Evolutionary conservation across 2,888 invertebrate species (phyloP), one percentile per base, ranked within the genome.

Genomic region (Dilophus febrilis): DNA sequence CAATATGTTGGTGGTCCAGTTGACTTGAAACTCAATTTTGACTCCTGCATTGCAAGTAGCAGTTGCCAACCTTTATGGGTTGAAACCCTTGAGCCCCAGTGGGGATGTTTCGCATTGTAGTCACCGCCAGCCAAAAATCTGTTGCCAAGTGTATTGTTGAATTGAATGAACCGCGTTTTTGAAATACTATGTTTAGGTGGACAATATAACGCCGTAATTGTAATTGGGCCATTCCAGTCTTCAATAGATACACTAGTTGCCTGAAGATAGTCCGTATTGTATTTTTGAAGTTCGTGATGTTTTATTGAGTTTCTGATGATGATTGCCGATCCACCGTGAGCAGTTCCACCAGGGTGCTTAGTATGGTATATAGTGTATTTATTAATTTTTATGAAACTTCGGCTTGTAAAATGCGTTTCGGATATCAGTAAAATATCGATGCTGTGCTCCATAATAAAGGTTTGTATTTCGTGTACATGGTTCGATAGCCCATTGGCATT

Each of bases 331-430:
- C 48, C 46, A n/a, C 45, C 46, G 18, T 46, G 45, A 11, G 46
- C 47, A 35, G 43, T 48, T 8, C 44, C 43, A 38, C 46, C 45
- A 11, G 49, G 47, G 34, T 49, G 47, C 33, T 40, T 47, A 4
- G 46, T 48, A 50, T 55, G 32, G 53, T 56, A 42, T 52, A 56
- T 43, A 49, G 41, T 35, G 47, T 51, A 42, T 46, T 40, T 18
- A 4, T 40, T 42, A 11, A 48, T 41, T 19, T 40, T 40, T 14
- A 47, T 35, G 30, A 38, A 40, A 16, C 38, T 46, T 40, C 43
- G 47, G 1, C 19, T 14, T 11, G 47, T 46, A 14, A 48, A 47
- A 30, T 48, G 47, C 7, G 47, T 49, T 42, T 49, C 49, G 3
- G 47, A 45, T 5, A 47, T 42, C 11, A 44, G 34, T 10, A 33